Evolutionary conservation across 2,888 invertebrate species (phyloP).

Genomic region (Aquatica leii): DNA sequence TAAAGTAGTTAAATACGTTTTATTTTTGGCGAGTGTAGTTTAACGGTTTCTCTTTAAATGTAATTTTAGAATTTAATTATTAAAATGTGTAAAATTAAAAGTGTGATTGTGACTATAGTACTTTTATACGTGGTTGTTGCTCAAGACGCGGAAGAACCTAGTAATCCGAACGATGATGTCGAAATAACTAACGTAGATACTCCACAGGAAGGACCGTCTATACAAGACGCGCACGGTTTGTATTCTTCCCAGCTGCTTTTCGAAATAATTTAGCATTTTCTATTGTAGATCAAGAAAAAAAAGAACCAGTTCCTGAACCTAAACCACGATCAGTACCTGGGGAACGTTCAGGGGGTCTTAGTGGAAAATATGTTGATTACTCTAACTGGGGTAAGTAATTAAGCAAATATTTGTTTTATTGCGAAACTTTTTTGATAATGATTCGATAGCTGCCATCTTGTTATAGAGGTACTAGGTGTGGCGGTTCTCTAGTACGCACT

Average conservation of each 20-base stretch:
- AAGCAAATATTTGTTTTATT: constrained; percentile 1
- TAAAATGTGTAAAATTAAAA: constrained; percentile 21
- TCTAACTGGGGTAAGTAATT: constrained; percentile 39
- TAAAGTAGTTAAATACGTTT: constrained; percentile 19
- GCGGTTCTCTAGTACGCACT: background rate
- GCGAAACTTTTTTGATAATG: background rate
- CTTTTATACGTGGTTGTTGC: constrained; percentile 5
- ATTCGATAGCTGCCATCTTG: background rate
- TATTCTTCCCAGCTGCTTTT: background rate
- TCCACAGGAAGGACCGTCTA: constrained; percentile 3
- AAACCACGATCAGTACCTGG: constrained; percentile 8
- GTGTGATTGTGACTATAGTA: constrained; percentile 10
- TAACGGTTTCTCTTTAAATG: background rate
- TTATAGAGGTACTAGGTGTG: background rate
- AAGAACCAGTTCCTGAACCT: background rate
- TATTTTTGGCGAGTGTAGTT: background rate
- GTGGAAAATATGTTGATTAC: constrained; percentile 39
- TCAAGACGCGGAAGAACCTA: constrained; percentile 12
- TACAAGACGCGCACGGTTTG: constrained; percentile 7
- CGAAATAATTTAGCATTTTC: background rate
- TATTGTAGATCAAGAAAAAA: background rate
- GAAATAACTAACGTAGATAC: background rate
- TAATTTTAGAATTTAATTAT: background rate
- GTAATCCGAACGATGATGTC: background rate
- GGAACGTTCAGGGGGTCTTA: background rate